Base-by-base conservation (phyloP, 2,888 invertebrate genomes). In the Thumatha senex region DNA sequence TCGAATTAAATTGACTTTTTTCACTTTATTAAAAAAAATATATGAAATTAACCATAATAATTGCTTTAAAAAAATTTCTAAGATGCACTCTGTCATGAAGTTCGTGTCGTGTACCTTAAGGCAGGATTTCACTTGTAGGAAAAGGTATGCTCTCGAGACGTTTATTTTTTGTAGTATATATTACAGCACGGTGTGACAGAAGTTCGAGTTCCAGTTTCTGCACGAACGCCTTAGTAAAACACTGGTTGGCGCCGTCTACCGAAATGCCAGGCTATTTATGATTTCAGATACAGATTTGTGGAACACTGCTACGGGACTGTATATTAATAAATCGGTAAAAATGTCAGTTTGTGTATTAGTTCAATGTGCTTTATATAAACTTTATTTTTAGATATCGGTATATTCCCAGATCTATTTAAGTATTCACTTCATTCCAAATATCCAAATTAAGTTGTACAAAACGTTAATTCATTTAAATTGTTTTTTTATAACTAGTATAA, bases 191-290 rank as follows among this genome's bases (percentile, higher is more conserved):
- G 64, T 68, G 57, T 62, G 35, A 61, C 34, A 46, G 44, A 29
- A 15, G 41, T 36, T 56, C 50, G 56, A 65, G 71, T 67, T 70
- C 67, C 63, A 66, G 61, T 75, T 74, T 72, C 67, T 57, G 53
- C 67, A 66, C 68, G 62, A 58, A 63, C 57, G 67, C 70, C 67
- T 66, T 71, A 74, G 76, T 73, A 73, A 76, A 69, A 67, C 60
- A 61, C 18, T 54, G 53, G 54, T 50, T 52, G 64, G 70, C 68
- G 70, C 65, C 66, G 58, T 60, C 57, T 61, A 57, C 63, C 56
- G 58, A 71, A 70, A 63, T 65, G 63, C 51, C 44, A 48, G n/a
- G 61, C 69, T 72, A 72, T 78, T 76, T 76, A 76, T 58, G 67
- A 67, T 60, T 61, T 63, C 56, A 68, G 61, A 72, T 67, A 64